These are phyloP conservation scores for Coelopa pilipes DNA, from an alignment of 2,888 invertebrate species.

Conservation along the genomic window DNA sequence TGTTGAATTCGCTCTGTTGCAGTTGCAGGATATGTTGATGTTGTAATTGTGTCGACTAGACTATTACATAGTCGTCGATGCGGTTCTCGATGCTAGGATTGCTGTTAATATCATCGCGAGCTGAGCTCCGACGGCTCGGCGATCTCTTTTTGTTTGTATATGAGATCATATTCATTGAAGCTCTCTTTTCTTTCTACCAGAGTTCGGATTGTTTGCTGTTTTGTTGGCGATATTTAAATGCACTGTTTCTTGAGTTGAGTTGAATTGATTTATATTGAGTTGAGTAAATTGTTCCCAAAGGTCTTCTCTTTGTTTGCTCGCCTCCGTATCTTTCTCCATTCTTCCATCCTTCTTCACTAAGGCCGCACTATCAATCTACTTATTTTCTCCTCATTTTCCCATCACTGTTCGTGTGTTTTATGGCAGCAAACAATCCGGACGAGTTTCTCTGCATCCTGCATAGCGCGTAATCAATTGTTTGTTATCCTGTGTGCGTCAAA, in stretches of 20 bases:
- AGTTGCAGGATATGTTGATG: constrained; percentile 30
- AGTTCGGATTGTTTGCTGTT: not conserved
- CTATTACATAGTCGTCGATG: not conserved
- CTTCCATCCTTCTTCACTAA: constrained; percentile 17
- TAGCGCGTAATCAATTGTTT: constrained; percentile 31
- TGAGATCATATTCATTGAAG: too few species aligned
- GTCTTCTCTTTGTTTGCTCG: not conserved
- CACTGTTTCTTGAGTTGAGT: constrained; percentile 19
- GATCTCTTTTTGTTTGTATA: not conserved
- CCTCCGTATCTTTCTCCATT: not conserved
- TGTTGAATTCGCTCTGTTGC: constrained; percentile 20
- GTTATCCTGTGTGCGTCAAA: constrained; percentile 43
- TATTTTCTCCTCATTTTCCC: constrained; percentile 39
- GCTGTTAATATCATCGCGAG: not conserved
- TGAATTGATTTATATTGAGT: not conserved
- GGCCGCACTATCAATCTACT: not conserved
- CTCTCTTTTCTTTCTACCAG: too few species aligned
- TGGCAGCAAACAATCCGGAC: not conserved
- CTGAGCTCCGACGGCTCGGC: not conserved
- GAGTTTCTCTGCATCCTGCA: constrained; percentile 25
- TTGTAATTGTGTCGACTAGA: not conserved
- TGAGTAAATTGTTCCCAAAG: too few species aligned
- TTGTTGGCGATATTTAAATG: constrained; percentile 14
- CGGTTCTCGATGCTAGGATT: not conserved
- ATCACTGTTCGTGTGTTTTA: constrained; percentile 33